A percentile compares a stretch with the other conserved stretches of the same genome.
phyloP scores from a whole-genome alignment of 2,888 invertebrate genomes.

The Drosophila flavopinicola region DNA sequence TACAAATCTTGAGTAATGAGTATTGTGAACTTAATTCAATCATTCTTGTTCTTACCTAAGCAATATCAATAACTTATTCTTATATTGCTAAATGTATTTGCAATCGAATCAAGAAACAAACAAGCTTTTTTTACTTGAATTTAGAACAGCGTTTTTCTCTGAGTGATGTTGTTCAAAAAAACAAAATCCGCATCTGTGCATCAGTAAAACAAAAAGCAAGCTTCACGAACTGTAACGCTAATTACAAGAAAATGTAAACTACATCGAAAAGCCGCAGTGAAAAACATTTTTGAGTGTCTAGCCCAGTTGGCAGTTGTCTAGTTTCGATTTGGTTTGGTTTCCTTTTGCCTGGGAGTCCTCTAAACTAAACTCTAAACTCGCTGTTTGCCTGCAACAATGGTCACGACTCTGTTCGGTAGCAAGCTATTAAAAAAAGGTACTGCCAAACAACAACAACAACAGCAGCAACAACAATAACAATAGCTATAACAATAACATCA shows the following conservation, averaged over 20 bases:
- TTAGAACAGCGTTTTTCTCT: too few species aligned
- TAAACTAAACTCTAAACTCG: conserved; percentile 5
- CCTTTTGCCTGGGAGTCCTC: conserved; percentile 34
- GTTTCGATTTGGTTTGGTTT: conserved; percentile 34
- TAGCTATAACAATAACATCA: conserved; percentile 19
- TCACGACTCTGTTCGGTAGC: conserved; percentile 72
- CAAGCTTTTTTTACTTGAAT: too few species aligned
- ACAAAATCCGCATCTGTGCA: conserved; percentile 41
- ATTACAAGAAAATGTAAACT: conserved; percentile 67
- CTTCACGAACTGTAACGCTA: conserved; percentile 75
- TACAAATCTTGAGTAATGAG: too few species aligned
- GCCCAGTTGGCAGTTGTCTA: conserved; percentile 46
- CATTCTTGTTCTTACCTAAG: too few species aligned
- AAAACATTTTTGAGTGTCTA: conserved; percentile 57
- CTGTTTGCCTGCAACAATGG: conserved; percentile 58
- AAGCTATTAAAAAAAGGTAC: conserved; percentile 74
- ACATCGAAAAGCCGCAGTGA: conserved; percentile 27
- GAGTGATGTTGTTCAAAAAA: conserved; percentile 9
- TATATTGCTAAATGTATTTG: too few species aligned
- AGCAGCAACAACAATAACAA: conserved; percentile 6
- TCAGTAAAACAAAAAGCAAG: conserved; percentile 27
- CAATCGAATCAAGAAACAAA: too few species aligned
- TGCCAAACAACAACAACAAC: conserved; percentile 30
- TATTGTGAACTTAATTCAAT: too few species aligned
- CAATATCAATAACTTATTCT: too few species aligned